phyloP scores from a whole-genome alignment of 1,140 invertebrate species.

The Cherax destructor region DNA sequence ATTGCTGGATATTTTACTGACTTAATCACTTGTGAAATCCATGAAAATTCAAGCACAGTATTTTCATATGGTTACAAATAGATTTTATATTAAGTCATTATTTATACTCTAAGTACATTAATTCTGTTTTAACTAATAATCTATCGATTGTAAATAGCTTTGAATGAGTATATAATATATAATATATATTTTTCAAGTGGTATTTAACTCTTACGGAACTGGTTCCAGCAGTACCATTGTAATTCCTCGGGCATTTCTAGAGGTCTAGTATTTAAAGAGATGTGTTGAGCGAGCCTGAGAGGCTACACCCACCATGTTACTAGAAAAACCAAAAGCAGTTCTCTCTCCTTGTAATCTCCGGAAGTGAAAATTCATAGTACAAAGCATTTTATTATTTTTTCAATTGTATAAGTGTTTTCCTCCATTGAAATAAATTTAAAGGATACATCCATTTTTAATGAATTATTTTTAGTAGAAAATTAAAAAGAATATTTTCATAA shows the following conservation, averaged over 20 bases:
- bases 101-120: not conserved
- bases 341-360: not conserved
- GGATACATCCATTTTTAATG: too few species aligned
- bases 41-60: not conserved
- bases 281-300: not conserved
- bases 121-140: not conserved
- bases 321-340: not conserved
- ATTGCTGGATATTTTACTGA: not conserved
- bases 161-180: not conserved
- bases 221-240: not conserved
- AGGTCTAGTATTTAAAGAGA: not conserved
- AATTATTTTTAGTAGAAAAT: too few species aligned
- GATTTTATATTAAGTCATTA: not conserved
- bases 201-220: not conserved
- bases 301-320: not conserved
- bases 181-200: not conserved
- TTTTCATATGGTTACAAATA: conserved; percentile 6
- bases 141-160: conserved; percentile 1
- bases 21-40: not conserved
- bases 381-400: not conserved
- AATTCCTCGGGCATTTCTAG: not conserved
- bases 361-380: conserved; percentile 6
- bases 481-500: too few species aligned
- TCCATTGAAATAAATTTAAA: too few species aligned
- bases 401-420: too few species aligned